Conservation (phyloP, 2,888 invertebrate species). For the Scelioninae gen. 1 region DNA sequence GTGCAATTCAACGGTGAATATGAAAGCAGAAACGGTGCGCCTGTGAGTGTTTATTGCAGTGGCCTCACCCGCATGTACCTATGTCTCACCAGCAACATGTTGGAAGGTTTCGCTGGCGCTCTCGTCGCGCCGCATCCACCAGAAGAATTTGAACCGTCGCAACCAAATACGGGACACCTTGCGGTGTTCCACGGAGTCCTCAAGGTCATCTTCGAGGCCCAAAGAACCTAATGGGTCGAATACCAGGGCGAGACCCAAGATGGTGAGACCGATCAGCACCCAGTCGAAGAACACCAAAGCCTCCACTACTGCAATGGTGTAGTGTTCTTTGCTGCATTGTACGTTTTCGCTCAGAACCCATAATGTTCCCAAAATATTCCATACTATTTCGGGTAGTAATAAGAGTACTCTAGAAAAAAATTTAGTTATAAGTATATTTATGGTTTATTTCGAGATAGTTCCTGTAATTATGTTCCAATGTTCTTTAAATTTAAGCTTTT, state of each 20-base stretch:
- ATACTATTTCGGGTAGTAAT: slow-evolving; percentile 90
- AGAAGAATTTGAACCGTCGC: slow-evolving; percentile 91
- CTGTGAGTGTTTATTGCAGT: slow-evolving; percentile 63
- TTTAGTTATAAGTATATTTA: no score
- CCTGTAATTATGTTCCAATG: no score
- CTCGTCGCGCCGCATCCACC: slow-evolving; percentile 89
- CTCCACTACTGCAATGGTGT: slow-evolving; percentile 90
- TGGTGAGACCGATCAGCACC: slow-evolving; percentile 90
- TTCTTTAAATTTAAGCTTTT: no score
- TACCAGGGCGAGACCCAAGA: slow-evolving; percentile 91
- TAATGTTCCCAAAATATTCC: slow-evolving; percentile 92
- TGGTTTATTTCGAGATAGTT: no score
- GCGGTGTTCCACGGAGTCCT: slow-evolving; percentile 88
- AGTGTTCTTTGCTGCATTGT: slow-evolving; percentile 88
- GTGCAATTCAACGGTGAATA: slow-evolving; percentile 49
- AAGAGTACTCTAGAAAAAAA: slow-evolving; percentile 87
- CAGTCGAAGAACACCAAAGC: slow-evolving; percentile 92
- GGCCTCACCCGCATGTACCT: slow-evolving; percentile 79
- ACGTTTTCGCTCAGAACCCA: slow-evolving; percentile 91
- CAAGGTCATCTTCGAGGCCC: slow-evolving; percentile 75
- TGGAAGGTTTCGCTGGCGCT: slow-evolving; percentile 91
- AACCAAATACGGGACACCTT: slow-evolving; percentile 90
- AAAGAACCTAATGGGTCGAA: slow-evolving; percentile 91
- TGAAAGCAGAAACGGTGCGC: slow-evolving; percentile 53
- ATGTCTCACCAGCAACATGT: slow-evolving; percentile 89